Conservation (phyloP, 2,888 invertebrate species). For the Andrena minutula region DNA sequence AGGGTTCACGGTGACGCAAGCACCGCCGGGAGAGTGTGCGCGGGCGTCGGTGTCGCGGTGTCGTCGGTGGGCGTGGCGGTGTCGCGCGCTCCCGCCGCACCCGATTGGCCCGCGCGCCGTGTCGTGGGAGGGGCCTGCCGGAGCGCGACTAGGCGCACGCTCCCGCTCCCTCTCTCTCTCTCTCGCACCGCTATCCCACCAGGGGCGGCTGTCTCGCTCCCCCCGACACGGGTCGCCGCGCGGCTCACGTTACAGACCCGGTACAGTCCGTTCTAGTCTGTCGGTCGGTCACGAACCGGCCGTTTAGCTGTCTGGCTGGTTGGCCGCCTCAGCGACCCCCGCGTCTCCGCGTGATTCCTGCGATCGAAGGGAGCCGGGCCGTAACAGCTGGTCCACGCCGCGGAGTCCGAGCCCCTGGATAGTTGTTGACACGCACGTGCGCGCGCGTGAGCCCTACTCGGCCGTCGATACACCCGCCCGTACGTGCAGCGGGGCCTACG, state of each 20-base stretch:
- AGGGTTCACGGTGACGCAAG: constrained; percentile 55
- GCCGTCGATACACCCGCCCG: constrained; percentile 7
- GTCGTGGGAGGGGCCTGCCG: constrained; percentile 52
- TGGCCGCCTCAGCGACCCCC: constrained; percentile 43
- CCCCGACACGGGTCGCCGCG: constrained; percentile 34
- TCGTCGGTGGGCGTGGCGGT: constrained; percentile 47
- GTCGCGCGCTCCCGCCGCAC: constrained; percentile 6
- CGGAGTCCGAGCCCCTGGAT: constrained; percentile 35
- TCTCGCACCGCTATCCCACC: constrained; percentile 28
- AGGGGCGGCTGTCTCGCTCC: constrained; percentile 42
- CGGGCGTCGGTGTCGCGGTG: constrained; percentile 36
- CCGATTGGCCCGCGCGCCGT: constrained; percentile 54
- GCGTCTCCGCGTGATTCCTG: constrained; percentile 53
- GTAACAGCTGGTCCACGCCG: constrained; percentile 65
- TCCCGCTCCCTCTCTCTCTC: constrained; percentile 61
- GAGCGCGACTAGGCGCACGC: constrained; percentile 61
- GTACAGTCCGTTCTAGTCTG: constrained; percentile 75
- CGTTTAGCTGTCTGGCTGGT: constrained; percentile 57
- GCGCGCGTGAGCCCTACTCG: constrained; percentile 51
- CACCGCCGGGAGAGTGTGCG: constrained; percentile 40
- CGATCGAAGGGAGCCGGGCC: constrained; percentile 54
- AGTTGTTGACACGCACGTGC: constrained; percentile 63
- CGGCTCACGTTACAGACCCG: constrained; percentile 60
- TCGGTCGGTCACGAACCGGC: constrained; percentile 69
- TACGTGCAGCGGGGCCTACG: neutral